These are phyloP conservation scores for Puntigrus tetrazona DNA, from an alignment of 2,113 vertebrate genomes.

Conservation along the genomic window DNA sequence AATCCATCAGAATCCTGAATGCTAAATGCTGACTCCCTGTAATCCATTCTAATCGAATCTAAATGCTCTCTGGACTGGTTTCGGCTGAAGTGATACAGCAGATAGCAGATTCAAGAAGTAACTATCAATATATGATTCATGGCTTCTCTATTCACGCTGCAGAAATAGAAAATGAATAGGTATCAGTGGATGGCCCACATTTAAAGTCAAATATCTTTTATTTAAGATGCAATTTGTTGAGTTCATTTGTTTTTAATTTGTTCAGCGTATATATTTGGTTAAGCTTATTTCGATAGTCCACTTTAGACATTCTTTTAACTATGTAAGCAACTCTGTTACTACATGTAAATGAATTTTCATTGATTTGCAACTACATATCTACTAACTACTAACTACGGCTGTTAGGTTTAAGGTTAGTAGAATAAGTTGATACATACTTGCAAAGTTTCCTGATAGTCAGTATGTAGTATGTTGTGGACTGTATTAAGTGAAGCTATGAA, in stretches of 20 bases:
- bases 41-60: slow-evolving; percentile 16
- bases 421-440: too few species aligned
- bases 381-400: too few species aligned
- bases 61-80: slow-evolving; percentile 6
- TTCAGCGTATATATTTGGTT: neutral
- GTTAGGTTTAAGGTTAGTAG: too few species aligned
- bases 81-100: slow-evolving; percentile 10
- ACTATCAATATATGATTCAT: neutral
- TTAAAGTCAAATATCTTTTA: neutral
- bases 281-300: too few species aligned
- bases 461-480: too few species aligned
- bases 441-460: too few species aligned
- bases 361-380: too few species aligned
- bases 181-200: neutral
- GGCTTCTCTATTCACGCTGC: neutral
- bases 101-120: neutral
- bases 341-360: too few species aligned
- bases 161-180: neutral
- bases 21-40: neutral
- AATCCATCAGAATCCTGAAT: neutral
- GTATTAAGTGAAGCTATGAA: too few species aligned
- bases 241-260: neutral
- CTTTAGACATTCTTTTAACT: too few species aligned
- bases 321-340: too few species aligned
- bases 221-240: neutral